These are phyloP conservation scores for Porites cylindrica DNA, from an alignment of 92 coral and sea anemone genomes.

Conservation along the genomic window DNA sequence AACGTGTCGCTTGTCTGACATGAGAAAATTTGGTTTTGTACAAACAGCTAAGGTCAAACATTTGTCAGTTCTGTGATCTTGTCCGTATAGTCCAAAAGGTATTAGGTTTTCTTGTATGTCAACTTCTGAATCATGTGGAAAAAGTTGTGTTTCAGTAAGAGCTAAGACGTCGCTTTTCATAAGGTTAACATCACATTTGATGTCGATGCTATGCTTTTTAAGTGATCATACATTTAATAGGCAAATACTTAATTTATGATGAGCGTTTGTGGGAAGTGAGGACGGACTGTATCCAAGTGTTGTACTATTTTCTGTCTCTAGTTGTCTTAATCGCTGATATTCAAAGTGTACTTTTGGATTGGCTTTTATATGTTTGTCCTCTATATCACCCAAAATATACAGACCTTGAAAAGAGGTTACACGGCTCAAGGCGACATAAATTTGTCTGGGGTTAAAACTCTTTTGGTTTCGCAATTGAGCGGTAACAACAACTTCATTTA, in stretches of 20 bases:
- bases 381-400: slow-evolving; percentile 60
- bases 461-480: slow-evolving; percentile 61
- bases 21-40: slow-evolving; percentile 16
- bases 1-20: not conserved
- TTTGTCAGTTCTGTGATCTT: slow-evolving; percentile 56
- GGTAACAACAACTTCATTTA: slow-evolving; percentile 62
- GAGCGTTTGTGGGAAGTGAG: no score
- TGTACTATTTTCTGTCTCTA: no score
- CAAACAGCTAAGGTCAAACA: slow-evolving; percentile 45
- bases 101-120: slow-evolving; percentile 36
- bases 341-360: slow-evolving; percentile 49
- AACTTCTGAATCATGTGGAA: slow-evolving; percentile 36
- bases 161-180: slow-evolving; percentile 59
- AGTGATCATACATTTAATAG: slow-evolving; percentile 67
- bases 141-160: slow-evolving; percentile 72
- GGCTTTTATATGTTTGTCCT: slow-evolving; percentile 58
- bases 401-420: slow-evolving; percentile 64
- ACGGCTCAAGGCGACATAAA: slow-evolving; percentile 78
- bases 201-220: slow-evolving; percentile 70
- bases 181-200: slow-evolving; percentile 53
- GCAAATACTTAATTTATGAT: not conserved
- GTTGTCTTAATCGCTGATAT: slow-evolving; percentile 51
- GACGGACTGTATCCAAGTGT: not conserved
- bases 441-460: slow-evolving; percentile 68
- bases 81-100: slow-evolving; percentile 58